Evolutionary conservation across 2,797 vertebrate species (phyloP).

Genomic region (Champsocephalus gunnari): DNA sequence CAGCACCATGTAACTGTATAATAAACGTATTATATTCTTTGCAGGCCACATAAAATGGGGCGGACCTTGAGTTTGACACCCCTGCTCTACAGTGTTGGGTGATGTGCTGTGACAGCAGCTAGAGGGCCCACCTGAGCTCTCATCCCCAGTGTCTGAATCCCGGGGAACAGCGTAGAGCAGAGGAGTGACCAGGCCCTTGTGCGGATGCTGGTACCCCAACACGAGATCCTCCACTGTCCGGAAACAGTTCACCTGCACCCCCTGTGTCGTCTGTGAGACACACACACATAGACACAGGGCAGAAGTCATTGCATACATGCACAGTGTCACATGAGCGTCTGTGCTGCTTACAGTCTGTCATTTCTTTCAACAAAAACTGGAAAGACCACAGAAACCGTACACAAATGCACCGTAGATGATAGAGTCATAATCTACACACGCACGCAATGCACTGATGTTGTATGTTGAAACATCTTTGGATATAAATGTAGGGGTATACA

Average conservation of each 20-base stretch:
- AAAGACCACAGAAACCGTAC: conserved; percentile 28
- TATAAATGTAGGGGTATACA: not conserved
- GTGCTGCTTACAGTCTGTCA: not conserved
- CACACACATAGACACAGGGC: conserved; percentile 23
- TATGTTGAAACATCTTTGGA: not conserved
- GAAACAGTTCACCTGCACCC: conserved; percentile 88
- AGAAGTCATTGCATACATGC: not conserved
- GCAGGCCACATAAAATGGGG: too few species aligned
- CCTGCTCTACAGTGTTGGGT: not conserved
- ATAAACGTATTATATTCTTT: too few species aligned
- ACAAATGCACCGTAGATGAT: not conserved
- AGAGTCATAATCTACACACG: not conserved
- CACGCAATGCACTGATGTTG: not conserved
- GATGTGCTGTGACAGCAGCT: not conserved
- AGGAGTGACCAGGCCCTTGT: conserved; percentile 87
- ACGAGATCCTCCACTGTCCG: conserved; percentile 86
- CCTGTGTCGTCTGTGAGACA: conserved; percentile 82
- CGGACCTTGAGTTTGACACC: too few species aligned
- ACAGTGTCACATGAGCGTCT: not conserved
- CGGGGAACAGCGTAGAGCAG: conserved; percentile 83
- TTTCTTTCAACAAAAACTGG: conserved; percentile 24
- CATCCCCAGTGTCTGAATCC: conserved; percentile 81
- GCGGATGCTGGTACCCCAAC: conserved; percentile 85
- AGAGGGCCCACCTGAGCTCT: conserved; percentile 83
- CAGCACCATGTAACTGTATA: too few species aligned